phyloP scores from a whole-genome alignment of 2,797 vertebrate species.

The Enteromius afrohamiltoni region DNA sequence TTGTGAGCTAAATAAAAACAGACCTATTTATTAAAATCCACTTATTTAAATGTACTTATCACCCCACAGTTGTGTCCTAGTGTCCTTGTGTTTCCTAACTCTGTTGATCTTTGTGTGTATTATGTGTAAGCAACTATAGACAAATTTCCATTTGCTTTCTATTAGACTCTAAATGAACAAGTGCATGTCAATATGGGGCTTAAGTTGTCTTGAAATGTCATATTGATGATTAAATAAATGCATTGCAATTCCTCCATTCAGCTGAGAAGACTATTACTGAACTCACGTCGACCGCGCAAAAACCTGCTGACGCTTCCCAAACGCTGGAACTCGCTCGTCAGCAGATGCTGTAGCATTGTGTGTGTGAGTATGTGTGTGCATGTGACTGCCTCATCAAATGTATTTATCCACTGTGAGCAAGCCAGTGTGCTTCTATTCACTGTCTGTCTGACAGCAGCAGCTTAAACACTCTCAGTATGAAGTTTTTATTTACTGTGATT shows the following conservation, averaged over 20 bases:
- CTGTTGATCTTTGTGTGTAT: slow-evolving; percentile 1
- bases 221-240: slow-evolving; percentile 58
- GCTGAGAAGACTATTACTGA: slow-evolving; percentile 55
- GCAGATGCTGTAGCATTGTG: slow-evolving; percentile 52
- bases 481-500: slow-evolving; percentile 39
- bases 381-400: slow-evolving; percentile 51
- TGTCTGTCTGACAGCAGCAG: slow-evolving; percentile 31
- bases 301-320: slow-evolving; percentile 58
- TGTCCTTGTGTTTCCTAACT: not conserved
- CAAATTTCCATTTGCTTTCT: slow-evolving; percentile 14
- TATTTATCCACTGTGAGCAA: slow-evolving; percentile 36
- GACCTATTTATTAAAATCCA: not conserved
- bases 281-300: slow-evolving; percentile 47
- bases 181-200: slow-evolving; percentile 20
- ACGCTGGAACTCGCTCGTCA: slow-evolving; percentile 48
- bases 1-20: not conserved
- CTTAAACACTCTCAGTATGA: slow-evolving; percentile 24
- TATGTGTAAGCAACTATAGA: not conserved
- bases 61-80: not conserved
- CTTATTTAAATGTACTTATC: not conserved
- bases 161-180: slow-evolving; percentile 5
- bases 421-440: slow-evolving; percentile 36
- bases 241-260: slow-evolving; percentile 44
- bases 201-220: slow-evolving; percentile 33
- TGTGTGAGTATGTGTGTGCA: slow-evolving; percentile 34